phyloP scores from a whole-genome alignment of 2,888 invertebrate genomes.

The Trachelus iudaicus region DNA sequence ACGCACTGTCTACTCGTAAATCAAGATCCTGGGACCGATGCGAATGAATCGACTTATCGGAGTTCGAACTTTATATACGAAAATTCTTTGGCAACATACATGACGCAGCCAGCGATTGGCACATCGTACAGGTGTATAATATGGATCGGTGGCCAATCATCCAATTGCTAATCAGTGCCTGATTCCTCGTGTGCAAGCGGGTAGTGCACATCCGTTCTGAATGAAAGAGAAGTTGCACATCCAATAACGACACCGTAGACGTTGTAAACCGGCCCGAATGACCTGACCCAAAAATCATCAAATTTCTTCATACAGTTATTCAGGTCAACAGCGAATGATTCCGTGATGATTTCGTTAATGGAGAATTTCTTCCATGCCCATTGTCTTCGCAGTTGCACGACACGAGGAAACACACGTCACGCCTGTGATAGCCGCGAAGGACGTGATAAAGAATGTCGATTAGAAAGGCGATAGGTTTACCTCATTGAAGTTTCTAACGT shows the following conservation, averaged over 20 bases:
- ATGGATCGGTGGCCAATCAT: slow-evolving; percentile 14
- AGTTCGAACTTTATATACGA: slow-evolving; percentile 17
- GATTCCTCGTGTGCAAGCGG: slow-evolving; percentile 15
- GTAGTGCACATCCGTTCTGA: slow-evolving; percentile 19
- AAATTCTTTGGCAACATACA: slow-evolving; percentile 17
- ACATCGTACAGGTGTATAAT: slow-evolving; percentile 3
- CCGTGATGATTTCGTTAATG: neutral
- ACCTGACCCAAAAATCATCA: neutral
- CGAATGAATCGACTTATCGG: neutral
- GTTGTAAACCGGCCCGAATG: neutral
- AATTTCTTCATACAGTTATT: neutral
- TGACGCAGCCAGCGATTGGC: slow-evolving; percentile 4
- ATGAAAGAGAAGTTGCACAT: slow-evolving; percentile 12
- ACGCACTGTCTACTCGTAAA: neutral
- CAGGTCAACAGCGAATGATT: neutral
- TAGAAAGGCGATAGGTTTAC: neutral
- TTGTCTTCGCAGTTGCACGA: neutral
- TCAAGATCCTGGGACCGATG: neutral
- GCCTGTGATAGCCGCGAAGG: neutral
- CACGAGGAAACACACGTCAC: neutral
- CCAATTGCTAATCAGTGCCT: slow-evolving; percentile 7
- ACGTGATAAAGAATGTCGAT: neutral
- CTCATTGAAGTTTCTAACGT: neutral
- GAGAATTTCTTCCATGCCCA: neutral
- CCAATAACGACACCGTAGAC: neutral